Evolutionary conservation across 2,888 invertebrate genomes (phyloP).

Genomic region (Neelides folsomi): DNA sequence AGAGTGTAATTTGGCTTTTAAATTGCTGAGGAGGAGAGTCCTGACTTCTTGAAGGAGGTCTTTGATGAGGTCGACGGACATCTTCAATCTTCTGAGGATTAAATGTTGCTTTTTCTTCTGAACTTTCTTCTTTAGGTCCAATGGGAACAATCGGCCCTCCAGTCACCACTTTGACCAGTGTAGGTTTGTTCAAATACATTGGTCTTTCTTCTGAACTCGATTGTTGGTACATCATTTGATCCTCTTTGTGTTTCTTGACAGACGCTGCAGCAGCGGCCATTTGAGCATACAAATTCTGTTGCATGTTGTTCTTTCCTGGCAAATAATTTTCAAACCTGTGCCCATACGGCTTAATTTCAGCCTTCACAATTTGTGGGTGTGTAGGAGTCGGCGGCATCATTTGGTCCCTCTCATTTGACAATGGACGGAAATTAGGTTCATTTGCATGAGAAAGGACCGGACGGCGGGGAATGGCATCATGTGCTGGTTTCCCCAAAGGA

Average conservation of each 20-base stretch:
- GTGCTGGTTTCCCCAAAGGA: constrained; percentile 9
- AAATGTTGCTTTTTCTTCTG: background rate
- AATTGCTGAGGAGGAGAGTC: background rate
- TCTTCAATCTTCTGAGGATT: background rate
- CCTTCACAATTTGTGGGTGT: constrained; percentile 8
- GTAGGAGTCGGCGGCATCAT: constrained; percentile 14
- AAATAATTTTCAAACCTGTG: constrained; percentile 10
- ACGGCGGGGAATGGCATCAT: constrained; percentile 22
- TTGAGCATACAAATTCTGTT: constrained; percentile 24
- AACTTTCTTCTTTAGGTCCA: background rate
- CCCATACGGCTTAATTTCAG: constrained; percentile 8
- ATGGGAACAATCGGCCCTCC: constrained; percentile 1
- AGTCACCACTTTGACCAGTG: background rate
- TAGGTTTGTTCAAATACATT: background rate
- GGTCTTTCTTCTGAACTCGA: background rate
- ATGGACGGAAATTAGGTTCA: constrained; percentile 21
- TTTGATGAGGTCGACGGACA: constrained; percentile 2
- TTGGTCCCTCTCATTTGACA: constrained; percentile 19
- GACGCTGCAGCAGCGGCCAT: constrained; percentile 6
- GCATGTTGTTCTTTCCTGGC: constrained; percentile 18
- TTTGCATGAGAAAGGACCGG: constrained; percentile 25
- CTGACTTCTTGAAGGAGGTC: constrained; percentile 9
- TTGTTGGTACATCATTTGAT: background rate
- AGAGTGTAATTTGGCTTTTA: no score
- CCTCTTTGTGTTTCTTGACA: constrained; percentile 24